Base-by-base conservation (phyloP, 1,140 invertebrate genomes). In the Drosophila burlai region DNA sequence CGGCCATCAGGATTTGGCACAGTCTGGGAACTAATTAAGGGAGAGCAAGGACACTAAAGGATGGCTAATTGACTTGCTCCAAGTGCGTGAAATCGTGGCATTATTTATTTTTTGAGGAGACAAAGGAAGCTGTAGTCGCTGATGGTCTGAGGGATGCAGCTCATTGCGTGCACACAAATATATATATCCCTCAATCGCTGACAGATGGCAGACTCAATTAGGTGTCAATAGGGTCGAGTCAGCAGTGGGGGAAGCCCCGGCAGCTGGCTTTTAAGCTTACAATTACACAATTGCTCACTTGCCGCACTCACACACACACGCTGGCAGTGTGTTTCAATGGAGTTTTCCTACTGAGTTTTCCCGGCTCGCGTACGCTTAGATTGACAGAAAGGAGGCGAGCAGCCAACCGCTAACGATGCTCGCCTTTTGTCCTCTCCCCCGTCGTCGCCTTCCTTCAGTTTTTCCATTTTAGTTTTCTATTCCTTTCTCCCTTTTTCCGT, bases 231-330 rank as follows among this genome's bases (percentile, higher is more conserved):
- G 68, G 76, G 54, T 63, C 61, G 50, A 61, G 57, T 63, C 46
- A 76, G 74, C 43, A 16, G 6, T 1, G 13, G 15, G 16, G 34
- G n/a, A 68, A 18, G 45, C 29, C 42, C 34, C 4, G 43, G 21
- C 4, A 66, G 50, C 61, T 63, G 76, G 59, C 81, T 77, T 76
- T 60, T 54, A 42, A 61, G 74, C 66, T 67, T 62, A 69, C 81
- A 81, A 84, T 77, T 78, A 78, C 81, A 83, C 81, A 81, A 76
- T 83, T 83, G 76, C 72, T 47, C 71, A 64, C 80, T 77, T 68
- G 29, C 46, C 49, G 8, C 11, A 31, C 16, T 13, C 26, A 11
- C 60, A 31, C 26, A n/a, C 29, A 31, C 34, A 49, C n/a, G n/a
- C 13, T 24, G 40, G 47, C 9, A 10, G 18, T 50, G 43, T 13